A percentile compares a stretch with the other conserved stretches of the same genome.
phyloP scores from a whole-genome alignment of 2,113 vertebrate species.

The Dromaius novaehollandiae region DNA sequence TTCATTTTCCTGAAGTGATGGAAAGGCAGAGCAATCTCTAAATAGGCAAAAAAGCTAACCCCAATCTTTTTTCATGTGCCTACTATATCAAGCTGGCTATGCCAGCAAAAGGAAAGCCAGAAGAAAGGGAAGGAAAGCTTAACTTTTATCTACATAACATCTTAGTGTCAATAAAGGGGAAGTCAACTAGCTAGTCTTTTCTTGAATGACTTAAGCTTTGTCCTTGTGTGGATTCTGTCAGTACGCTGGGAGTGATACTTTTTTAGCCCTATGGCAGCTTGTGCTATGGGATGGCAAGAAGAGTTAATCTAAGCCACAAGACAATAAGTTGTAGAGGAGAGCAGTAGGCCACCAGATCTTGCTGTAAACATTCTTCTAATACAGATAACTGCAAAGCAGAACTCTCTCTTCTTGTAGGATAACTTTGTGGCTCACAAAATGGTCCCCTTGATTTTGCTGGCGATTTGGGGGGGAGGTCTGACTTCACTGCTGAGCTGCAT shows the following conservation, averaged over 20 bases:
- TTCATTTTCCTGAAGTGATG: neutral
- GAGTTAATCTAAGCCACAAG: neutral
- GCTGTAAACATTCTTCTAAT: neutral
- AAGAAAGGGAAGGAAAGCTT: neutral
- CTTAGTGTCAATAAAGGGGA: neutral
- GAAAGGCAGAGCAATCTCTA: neutral
- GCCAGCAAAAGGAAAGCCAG: neutral
- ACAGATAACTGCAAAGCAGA: neutral
- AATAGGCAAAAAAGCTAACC: neutral
- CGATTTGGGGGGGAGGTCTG: too few species aligned
- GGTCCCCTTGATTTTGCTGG: too few species aligned
- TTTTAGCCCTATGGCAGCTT: neutral
- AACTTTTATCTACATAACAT: neutral
- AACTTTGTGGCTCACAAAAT: too few species aligned
- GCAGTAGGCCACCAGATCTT: neutral
- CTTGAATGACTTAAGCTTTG: neutral
- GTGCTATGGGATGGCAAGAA: neutral
- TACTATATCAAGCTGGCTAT: neutral
- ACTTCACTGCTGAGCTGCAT: too few species aligned
- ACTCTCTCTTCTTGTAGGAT: neutral
- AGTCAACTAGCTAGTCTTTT: neutral
- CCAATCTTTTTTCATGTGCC: fast-evolving
- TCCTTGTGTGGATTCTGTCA: neutral
- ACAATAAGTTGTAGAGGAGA: neutral
- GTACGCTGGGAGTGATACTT: neutral